A percentile compares a stretch with the other conserved stretches of the same genome.
These are phyloP conservation scores for Blastobasis adustella DNA, from an alignment of 2,888 invertebrate genomes.

Conservation along the genomic window DNA sequence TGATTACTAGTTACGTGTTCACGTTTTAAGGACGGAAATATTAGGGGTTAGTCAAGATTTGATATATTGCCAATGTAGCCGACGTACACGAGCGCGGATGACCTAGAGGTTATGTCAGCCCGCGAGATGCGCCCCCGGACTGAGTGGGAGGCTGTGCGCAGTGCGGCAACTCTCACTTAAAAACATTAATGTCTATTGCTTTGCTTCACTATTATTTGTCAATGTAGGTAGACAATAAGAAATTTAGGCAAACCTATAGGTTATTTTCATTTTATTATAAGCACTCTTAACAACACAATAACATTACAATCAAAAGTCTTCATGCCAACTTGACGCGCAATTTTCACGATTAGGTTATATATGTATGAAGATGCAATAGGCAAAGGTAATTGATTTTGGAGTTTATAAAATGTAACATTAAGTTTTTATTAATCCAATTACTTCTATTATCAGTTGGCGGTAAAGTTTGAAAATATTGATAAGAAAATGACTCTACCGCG, in stretches of 20 bases:
- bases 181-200: constrained; percentile 24
- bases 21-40: constrained; percentile 22
- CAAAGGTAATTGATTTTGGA: too few relatives aligned
- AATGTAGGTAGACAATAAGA: too few relatives aligned
- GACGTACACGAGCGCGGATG: constrained; percentile 18
- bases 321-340: too few relatives aligned
- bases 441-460: constrained; percentile 17
- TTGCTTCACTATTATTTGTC: too few relatives aligned
- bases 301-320: too few relatives aligned
- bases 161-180: constrained; percentile 57
- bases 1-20: constrained; percentile 26
- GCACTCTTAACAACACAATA: too few relatives aligned
- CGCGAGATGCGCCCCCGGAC: constrained; percentile 60
- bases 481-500: constrained; percentile 8
- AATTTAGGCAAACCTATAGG: too few relatives aligned
- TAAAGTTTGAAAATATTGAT: constrained; percentile 41
- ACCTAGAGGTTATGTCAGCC: constrained; percentile 56
- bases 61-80: constrained; percentile 12
- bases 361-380: too few relatives aligned
- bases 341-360: too few relatives aligned
- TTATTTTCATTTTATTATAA: too few relatives aligned
- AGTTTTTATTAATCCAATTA: too few relatives aligned
- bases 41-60: constrained; percentile 9
- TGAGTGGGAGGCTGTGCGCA: constrained; percentile 73
- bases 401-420: too few relatives aligned